These are phyloP conservation scores for Chunga burmeisteri DNA, from an alignment of 2,113 vertebrate genomes.

Conservation along the genomic window DNA sequence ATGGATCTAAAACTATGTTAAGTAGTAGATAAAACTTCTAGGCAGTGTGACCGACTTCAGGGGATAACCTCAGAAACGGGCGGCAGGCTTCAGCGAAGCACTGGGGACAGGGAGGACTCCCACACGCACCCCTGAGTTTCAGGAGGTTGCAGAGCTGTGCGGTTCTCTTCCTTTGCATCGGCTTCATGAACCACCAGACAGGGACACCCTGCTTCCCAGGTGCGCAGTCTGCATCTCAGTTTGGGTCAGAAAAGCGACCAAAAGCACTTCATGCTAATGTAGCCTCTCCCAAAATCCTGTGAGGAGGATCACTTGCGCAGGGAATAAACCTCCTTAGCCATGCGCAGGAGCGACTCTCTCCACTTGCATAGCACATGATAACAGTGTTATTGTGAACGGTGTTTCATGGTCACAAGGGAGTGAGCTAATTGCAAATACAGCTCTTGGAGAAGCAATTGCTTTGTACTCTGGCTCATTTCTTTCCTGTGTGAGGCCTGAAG, in stretches of 20 bases:
- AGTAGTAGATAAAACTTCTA: rapidly evolving
- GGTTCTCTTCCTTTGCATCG: not conserved
- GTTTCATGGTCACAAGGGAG: not conserved
- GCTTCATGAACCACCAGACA: not conserved
- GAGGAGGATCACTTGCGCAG: rapidly evolving
- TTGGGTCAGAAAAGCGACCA: not conserved
- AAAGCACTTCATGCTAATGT: rapidly evolving
- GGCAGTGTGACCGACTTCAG: not conserved
- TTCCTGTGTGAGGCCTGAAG: not conserved
- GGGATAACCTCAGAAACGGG: not conserved
- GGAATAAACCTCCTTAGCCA: not conserved
- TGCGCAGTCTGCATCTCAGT: rapidly evolving
- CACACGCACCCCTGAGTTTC: rapidly evolving
- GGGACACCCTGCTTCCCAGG: rapidly evolving
- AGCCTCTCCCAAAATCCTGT: not conserved
- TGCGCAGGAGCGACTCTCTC: rapidly evolving
- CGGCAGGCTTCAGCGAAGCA: rapidly evolving
- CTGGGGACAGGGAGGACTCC: no score
- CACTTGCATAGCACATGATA: not conserved
- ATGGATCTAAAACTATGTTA: not conserved
- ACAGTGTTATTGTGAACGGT: not conserved
- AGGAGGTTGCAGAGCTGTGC: not conserved
- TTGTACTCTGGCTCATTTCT: not conserved
- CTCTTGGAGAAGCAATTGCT: not conserved
- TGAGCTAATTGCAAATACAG: not conserved